phyloP scores from a whole-genome alignment of 2,797 vertebrate species.

The Gymnothorax reevesii region DNA sequence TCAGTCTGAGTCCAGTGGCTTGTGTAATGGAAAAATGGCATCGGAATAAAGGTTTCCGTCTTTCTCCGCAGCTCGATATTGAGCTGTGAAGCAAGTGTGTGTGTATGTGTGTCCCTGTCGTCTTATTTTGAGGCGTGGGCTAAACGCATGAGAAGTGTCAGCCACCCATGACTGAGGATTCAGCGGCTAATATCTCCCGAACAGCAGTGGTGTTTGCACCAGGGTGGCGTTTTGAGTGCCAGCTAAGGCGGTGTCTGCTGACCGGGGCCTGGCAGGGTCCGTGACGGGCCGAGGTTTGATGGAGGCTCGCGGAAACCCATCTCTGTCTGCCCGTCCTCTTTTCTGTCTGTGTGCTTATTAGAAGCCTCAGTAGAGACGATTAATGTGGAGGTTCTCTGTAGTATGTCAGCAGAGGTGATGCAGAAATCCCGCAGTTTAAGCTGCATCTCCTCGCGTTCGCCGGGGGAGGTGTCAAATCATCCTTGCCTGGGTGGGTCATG shows the following conservation, averaged over 20 bases:
- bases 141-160: neutral
- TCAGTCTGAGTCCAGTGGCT: neutral
- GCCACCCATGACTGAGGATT: neutral
- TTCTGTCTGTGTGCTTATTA: neutral
- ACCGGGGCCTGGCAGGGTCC: neutral
- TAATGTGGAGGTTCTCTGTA: neutral
- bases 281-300: neutral
- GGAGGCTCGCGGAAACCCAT: neutral
- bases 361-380: neutral
- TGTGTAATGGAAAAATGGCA: constrained; percentile 1
- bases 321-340: neutral
- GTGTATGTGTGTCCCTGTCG: neutral
- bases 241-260: neutral
- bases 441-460: neutral
- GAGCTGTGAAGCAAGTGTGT: neutral
- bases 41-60: neutral
- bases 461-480: neutral
- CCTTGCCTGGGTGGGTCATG: neutral
- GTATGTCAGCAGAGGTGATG: neutral
- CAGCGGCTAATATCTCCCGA: neutral
- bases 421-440: neutral
- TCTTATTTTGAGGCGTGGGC: neutral
- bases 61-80: neutral
- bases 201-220: neutral
- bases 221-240: neutral